phyloP scores from a whole-genome alignment of 2,113 vertebrate genomes.

The Microtus pennsylvanicus region DNA sequence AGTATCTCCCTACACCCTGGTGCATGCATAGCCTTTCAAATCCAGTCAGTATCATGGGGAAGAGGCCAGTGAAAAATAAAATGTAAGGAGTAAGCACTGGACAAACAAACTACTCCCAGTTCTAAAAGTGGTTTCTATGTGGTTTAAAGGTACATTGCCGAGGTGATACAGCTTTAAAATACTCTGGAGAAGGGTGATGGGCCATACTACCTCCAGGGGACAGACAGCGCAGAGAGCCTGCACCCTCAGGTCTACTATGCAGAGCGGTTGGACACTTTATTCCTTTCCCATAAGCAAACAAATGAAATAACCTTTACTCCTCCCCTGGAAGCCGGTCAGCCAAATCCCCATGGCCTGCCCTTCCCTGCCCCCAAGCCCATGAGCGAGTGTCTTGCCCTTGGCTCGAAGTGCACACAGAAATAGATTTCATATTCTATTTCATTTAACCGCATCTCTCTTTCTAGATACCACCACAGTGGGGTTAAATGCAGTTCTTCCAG shows the following conservation, averaged over 20 bases:
- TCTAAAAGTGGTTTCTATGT: neutral
- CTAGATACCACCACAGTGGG: neutral
- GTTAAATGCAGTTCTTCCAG: neutral
- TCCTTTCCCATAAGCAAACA: neutral
- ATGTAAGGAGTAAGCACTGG: neutral
- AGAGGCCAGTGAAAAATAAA: neutral
- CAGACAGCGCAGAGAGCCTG: neutral
- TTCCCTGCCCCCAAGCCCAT: rapidly evolving
- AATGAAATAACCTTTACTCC: neutral
- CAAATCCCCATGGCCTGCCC: rapidly evolving
- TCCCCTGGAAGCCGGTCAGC: neutral
- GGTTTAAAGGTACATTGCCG: neutral
- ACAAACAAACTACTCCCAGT: neutral
- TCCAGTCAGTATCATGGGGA: neutral
- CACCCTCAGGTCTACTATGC: neutral
- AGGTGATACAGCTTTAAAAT: neutral
- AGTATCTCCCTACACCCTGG: neutral
- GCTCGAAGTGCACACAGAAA: rapidly evolving
- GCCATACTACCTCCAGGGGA: neutral
- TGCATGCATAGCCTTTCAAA: neutral
- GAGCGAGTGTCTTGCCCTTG: neutral
- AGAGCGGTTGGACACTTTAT: neutral
- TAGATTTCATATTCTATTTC: neutral
- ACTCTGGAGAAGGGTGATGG: neutral
- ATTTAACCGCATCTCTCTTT: neutral